A percentile compares a stretch with the other conserved stretches of the same genome.
Conservation (phyloP, 2,113 vertebrate genomes). For the Microcebus jonahi region DNA sequence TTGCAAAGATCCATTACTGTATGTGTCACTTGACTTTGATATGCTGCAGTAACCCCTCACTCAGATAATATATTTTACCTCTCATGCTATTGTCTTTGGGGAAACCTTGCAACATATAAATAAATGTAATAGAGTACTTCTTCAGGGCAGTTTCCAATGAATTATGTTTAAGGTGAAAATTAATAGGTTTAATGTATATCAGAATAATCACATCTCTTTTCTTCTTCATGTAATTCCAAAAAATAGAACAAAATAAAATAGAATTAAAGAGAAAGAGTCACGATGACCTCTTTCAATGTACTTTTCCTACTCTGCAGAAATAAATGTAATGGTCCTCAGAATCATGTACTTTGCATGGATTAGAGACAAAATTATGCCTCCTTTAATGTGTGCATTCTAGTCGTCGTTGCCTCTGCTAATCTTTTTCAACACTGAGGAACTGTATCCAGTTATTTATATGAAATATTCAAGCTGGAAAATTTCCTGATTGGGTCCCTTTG, state of each 20-base stretch:
- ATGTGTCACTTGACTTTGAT: background rate
- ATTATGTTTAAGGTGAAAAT: constrained; percentile 45
- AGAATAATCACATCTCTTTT: background rate
- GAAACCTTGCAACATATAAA: background rate
- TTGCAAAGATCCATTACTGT: background rate
- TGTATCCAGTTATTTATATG: background rate
- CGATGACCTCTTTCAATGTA: background rate
- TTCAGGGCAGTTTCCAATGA: background rate
- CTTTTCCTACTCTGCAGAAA: background rate
- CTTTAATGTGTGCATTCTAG: background rate
- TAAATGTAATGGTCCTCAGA: background rate
- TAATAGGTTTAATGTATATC: background rate
- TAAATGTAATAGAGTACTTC: background rate
- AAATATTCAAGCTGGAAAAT: constrained; percentile 53
- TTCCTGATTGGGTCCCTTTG: constrained; percentile 49
- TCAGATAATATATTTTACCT: background rate
- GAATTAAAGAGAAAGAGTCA: background rate
- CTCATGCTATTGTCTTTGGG: background rate
- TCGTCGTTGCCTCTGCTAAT: background rate
- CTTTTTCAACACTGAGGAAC: constrained; percentile 40
- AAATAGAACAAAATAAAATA: background rate
- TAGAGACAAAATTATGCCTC: background rate
- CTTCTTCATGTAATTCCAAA: background rate
- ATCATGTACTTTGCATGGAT: background rate
- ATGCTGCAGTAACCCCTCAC: background rate